Conservation (phyloP, 2,797 vertebrate species). For the Lagodon rhomboides region DNA sequence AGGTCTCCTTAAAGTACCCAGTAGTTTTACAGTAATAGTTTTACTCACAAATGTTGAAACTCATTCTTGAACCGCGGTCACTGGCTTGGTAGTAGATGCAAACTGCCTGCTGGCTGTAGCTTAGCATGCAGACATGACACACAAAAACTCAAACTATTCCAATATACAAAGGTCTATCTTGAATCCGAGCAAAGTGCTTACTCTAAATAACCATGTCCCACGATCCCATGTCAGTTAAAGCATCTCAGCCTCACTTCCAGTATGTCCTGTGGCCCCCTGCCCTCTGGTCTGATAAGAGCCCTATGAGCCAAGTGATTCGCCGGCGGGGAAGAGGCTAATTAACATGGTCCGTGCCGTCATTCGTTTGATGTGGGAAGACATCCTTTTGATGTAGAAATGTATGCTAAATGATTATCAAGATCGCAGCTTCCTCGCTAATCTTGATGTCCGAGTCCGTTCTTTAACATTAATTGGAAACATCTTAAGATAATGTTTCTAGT, state of each 20-base stretch:
- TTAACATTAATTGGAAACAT: slow-evolving; percentile 83
- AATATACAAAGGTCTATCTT: neutral
- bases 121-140: neutral
- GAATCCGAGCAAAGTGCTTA: slow-evolving; percentile 33
- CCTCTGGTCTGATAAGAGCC: slow-evolving; percentile 71
- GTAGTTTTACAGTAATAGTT: too few relatives aligned
- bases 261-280: slow-evolving; percentile 22
- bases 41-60: too few relatives aligned
- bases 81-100: too few relatives aligned
- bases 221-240: slow-evolving; percentile 42
- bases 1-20: too few relatives aligned
- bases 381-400: slow-evolving; percentile 81
- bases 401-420: slow-evolving; percentile 79
- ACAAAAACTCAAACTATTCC: too few relatives aligned
- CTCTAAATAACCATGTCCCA: slow-evolving; percentile 51
- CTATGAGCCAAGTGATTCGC: slow-evolving; percentile 62
- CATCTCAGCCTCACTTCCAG: slow-evolving; percentile 45
- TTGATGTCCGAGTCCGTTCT: slow-evolving; percentile 66
- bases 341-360: slow-evolving; percentile 54
- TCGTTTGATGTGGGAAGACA: slow-evolving; percentile 75
- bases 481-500: slow-evolving; percentile 67
- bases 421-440: slow-evolving; percentile 73
- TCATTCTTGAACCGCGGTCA: too few relatives aligned
- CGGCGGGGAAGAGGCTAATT: slow-evolving; percentile 71
- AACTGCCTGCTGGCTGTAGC: neutral